Conservation (phyloP, 2,113 vertebrate genomes). For the Hiodon tergisus region DNA sequence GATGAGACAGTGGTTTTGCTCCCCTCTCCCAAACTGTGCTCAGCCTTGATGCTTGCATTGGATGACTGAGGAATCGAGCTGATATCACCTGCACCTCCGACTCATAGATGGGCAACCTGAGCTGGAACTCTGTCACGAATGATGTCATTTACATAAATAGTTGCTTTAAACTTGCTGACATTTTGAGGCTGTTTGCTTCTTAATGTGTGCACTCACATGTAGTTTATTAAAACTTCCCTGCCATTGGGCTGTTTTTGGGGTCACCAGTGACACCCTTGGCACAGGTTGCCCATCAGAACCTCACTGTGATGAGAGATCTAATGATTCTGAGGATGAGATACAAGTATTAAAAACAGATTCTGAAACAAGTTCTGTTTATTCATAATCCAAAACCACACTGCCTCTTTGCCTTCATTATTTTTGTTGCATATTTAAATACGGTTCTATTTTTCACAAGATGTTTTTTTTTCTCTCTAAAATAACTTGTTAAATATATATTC, state of each 20-base stretch:
- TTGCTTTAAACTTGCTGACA: background rate
- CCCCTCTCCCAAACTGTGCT: background rate
- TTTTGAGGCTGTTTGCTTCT: background rate
- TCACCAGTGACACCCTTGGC: background rate
- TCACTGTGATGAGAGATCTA: background rate
- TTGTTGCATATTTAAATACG: constrained; percentile 12
- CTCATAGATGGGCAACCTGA: constrained; percentile 5
- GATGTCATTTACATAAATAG: too few species aligned
- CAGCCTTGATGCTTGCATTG: background rate
- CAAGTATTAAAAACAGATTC: background rate
- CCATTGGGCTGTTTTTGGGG: background rate
- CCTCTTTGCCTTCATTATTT: background rate
- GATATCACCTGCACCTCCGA: background rate
- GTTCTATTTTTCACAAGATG: background rate
- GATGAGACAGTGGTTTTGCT: background rate
- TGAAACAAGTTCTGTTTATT: background rate
- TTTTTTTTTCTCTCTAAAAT: background rate
- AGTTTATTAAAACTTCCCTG: too few species aligned
- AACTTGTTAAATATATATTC: background rate
- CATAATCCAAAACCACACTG: background rate
- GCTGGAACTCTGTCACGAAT: too few species aligned
- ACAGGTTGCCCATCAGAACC: background rate
- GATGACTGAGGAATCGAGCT: background rate
- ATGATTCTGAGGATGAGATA: background rate
- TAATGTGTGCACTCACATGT: background rate